Evolutionary conservation across 2,888 invertebrate genomes (phyloP), one percentile per base, ranked within the genome.

Genomic region (Philopedon plagiatum): DNA sequence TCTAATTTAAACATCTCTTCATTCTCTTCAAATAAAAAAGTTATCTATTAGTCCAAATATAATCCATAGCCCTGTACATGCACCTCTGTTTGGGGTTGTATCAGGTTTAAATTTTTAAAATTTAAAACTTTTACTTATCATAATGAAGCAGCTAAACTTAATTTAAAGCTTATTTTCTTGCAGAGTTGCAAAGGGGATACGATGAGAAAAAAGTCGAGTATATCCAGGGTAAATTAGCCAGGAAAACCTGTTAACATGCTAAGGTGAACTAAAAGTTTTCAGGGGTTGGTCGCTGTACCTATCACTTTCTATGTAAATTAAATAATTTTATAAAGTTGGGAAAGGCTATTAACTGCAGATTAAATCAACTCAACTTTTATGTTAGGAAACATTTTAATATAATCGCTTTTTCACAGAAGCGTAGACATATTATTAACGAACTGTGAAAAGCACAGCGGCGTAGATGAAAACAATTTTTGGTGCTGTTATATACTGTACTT

Each of bases 301-400:
- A 84, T 83, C 84, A 83, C 83, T 83, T 84, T 81, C 83, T 83
- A 84, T 84, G 84, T 83, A 85, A 84, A 84, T 85, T 85, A 83
- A 84, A 84, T 85, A 84, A 85, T 85, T 23, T 49, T 9, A 5
- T 1, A 41, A 44, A 44, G 44, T 44, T 19, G 19, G 1, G 19
- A 19, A 44, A 44, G 19, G 19, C 7, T 3, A 32, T 32, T 32
- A n/a, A n/a, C n/a, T n/a, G n/a, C n/a, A n/a, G n/a, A n/a, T n/a
- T n/a, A n/a, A n/a, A n/a, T n/a, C n/a, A n/a, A n/a, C n/a, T n/a
- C n/a, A n/a, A n/a, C n/a, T n/a, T n/a, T n/a, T n/a, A n/a, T n/a
- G n/a, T n/a, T n/a, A n/a, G n/a, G n/a, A n/a, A n/a, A n/a, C n/a
- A n/a, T n/a, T n/a, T n/a, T n/a, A n/a, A n/a, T n/a, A n/a, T n/a